Evolutionary conservation across 2,113 vertebrate species (phyloP).

Genomic region (Phalacrocorax pelagicus): DNA sequence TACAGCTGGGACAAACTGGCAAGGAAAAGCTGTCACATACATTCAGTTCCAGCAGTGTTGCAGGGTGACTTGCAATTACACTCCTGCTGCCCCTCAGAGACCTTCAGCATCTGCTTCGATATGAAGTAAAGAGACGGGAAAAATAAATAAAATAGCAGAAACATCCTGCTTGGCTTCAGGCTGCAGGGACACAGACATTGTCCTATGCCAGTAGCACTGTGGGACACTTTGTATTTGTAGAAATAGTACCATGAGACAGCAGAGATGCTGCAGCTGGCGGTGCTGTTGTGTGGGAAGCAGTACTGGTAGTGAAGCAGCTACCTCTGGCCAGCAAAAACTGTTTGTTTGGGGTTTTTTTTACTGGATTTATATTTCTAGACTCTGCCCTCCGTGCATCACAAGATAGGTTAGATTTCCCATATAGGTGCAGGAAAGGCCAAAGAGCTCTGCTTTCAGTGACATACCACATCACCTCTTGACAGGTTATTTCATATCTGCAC

Average conservation of each 20-base stretch:
- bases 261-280: not conserved
- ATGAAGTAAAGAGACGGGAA: not conserved
- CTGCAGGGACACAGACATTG: not conserved
- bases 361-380: not conserved
- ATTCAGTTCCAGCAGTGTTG: not conserved
- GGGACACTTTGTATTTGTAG: not conserved
- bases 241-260: not conserved
- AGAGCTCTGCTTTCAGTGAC: not conserved
- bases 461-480: not conserved
- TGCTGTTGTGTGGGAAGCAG: not conserved
- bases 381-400: not conserved
- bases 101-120: not conserved
- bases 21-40: not conserved
- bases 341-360: not conserved
- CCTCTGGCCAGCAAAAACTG: not conserved
- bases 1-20: not conserved
- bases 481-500: not conserved
- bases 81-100: not conserved
- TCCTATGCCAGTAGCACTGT: fast-evolving
- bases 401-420: not conserved
- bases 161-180: not conserved
- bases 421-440: not conserved
- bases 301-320: not conserved
- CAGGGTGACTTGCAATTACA: not conserved
- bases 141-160: not conserved